A percentile compares a stretch with the other conserved stretches of the same genome.
phyloP scores from a whole-genome alignment of 2,113 vertebrate genomes.

The Sclerurus mexicanus region DNA sequence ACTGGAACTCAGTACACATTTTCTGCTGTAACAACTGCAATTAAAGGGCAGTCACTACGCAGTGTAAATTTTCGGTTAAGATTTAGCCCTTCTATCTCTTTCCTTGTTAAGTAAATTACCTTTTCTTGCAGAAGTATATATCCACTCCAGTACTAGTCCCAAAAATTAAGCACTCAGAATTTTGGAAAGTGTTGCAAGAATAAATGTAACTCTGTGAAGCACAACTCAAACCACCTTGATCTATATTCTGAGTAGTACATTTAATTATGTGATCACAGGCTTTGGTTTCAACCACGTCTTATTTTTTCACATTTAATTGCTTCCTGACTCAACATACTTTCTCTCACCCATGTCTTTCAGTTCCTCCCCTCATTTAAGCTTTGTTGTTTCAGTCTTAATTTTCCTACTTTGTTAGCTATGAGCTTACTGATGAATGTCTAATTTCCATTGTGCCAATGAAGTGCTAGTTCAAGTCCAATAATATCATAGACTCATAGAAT shows the following conservation, averaged over 20 bases:
- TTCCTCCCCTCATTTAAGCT: background rate
- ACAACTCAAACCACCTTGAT: background rate
- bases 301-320: background rate
- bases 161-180: background rate
- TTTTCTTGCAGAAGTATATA: background rate
- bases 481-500: background rate
- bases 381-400: background rate
- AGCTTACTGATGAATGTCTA: background rate
- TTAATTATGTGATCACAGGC: background rate
- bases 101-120: background rate
- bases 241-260: background rate
- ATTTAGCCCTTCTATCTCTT: background rate
- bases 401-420: background rate
- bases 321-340: background rate
- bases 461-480: background rate
- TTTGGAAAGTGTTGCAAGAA: background rate
- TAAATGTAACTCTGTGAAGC: background rate
- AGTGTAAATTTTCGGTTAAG: background rate
- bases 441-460: background rate
- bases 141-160: background rate
- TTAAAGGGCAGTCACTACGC: background rate
- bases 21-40: background rate
- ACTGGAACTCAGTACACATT: background rate
- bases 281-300: background rate
- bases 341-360: background rate